Percentiles rank a stretch among this genome's conserved stretches.
Evolutionary conservation across 2,797 vertebrate species (phyloP).

Genomic region (Eidolon dupreanum): DNA sequence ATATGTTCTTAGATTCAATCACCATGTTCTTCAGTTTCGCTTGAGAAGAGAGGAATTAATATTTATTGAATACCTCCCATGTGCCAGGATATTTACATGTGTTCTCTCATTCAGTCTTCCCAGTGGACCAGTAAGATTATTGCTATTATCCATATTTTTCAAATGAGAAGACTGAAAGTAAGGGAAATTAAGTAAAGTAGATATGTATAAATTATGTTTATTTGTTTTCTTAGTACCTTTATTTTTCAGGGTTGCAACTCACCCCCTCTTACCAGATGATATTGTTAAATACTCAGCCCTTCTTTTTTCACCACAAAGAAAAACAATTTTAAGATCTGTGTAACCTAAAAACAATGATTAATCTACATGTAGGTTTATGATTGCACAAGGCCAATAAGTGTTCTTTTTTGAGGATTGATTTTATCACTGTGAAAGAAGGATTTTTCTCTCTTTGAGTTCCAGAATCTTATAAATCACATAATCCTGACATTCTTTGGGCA

Average conservation of each 20-base stretch:
- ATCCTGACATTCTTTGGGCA: not conserved
- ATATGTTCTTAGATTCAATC: not conserved
- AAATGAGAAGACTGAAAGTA: not conserved
- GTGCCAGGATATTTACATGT: not conserved
- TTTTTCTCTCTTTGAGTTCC: not conserved
- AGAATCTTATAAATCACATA: not conserved
- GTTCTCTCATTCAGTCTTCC: not conserved
- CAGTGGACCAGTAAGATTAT: not conserved
- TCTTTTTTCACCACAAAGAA: not conserved
- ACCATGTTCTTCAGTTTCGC: not conserved
- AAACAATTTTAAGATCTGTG: not conserved
- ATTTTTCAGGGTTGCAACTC: not conserved
- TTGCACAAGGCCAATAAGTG: not conserved
- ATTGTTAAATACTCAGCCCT: not conserved
- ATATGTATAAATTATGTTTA: not conserved
- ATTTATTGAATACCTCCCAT: not conserved
- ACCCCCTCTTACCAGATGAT: not conserved
- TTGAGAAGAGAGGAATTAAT: not conserved
- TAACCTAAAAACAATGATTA: not conserved
- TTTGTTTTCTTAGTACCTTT: not conserved
- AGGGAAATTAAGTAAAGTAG: not conserved
- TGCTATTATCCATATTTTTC: not conserved
- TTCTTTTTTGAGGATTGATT: not conserved
- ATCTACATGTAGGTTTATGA: not conserved
- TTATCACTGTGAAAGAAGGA: not conserved